These are phyloP conservation scores for Tyria jacobaeae DNA, from an alignment of 2,888 invertebrate genomes.

Conservation along the genomic window DNA sequence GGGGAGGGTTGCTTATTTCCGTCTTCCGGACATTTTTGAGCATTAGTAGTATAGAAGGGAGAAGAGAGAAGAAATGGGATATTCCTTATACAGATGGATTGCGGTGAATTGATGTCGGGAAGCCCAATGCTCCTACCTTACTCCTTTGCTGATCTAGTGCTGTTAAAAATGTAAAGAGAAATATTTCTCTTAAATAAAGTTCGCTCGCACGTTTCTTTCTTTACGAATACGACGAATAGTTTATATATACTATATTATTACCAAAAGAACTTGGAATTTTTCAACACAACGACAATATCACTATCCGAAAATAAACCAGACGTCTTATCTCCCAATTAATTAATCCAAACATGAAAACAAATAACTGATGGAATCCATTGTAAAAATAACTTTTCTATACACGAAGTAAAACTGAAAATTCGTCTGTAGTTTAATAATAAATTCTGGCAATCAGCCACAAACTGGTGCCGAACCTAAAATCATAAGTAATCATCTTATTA, in stretches of 20 bases:
- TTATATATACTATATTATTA: background rate
- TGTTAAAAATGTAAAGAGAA: background rate
- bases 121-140: too few relatives aligned
- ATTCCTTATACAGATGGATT: too few relatives aligned
- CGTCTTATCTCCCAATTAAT: constrained; percentile 26
- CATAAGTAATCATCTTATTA: constrained; percentile 1
- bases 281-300: background rate
- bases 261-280: background rate
- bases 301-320: constrained; percentile 16
- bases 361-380: constrained; percentile 33
- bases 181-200: background rate
- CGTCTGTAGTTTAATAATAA: constrained; percentile 73
- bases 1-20: too few relatives aligned
- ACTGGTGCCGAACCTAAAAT: constrained; percentile 38
- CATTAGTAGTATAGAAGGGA: too few relatives aligned
- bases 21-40: too few relatives aligned
- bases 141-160: background rate
- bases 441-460: constrained; percentile 77
- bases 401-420: constrained; percentile 72
- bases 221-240: too few relatives aligned
- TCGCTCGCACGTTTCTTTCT: too few relatives aligned
- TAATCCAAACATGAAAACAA: constrained; percentile 27
- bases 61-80: too few relatives aligned
- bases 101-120: too few relatives aligned
- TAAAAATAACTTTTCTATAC: constrained; percentile 67